Evolutionary conservation across 2,797 vertebrate genomes (phyloP).

Genomic region (Rhynchotus rufescens): DNA sequence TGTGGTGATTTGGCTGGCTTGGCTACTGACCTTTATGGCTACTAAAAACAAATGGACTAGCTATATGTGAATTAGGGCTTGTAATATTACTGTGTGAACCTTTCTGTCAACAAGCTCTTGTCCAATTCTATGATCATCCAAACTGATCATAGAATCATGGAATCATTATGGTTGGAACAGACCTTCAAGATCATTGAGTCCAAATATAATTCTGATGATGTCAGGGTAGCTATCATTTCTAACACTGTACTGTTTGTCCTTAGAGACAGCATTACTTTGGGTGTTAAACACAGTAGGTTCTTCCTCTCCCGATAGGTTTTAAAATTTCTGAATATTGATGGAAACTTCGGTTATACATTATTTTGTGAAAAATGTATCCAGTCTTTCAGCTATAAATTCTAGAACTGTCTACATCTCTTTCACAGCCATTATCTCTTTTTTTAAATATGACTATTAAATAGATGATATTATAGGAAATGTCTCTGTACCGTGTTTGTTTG

Average conservation of each 20-base stretch:
- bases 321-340: background rate
- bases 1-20: background rate
- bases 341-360: background rate
- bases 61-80: background rate
- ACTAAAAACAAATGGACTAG: background rate
- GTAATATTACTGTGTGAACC: fast-evolving
- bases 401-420: background rate
- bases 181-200: too few relatives aligned
- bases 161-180: too few relatives aligned
- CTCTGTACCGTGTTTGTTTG: background rate
- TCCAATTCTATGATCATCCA: background rate
- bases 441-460: background rate
- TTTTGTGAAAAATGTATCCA: background rate
- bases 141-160: background rate
- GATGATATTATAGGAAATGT: background rate
- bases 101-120: background rate
- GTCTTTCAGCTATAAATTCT: background rate
- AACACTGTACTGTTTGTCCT: background rate
- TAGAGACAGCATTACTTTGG: background rate
- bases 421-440: background rate
- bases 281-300: background rate
- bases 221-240: background rate
- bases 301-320: background rate
- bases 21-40: background rate
- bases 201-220: background rate